Base-by-base conservation (phyloP, 1,140 invertebrate species). In the Nephotettix cincticeps region DNA sequence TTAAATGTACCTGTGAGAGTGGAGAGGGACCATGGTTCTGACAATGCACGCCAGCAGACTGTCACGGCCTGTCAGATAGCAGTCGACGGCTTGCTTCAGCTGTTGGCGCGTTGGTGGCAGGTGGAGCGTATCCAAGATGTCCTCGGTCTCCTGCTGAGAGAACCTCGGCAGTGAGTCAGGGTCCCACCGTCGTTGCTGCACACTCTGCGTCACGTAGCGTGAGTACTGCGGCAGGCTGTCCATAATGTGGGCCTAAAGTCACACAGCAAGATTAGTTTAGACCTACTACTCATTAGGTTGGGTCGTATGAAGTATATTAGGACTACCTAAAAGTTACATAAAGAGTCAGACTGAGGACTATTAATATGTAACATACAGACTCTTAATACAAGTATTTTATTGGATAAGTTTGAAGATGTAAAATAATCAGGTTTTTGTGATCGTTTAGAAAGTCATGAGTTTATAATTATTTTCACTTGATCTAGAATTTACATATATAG, bases 151-250 rank as follows among this genome's bases (percentile, higher is more conserved):
- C 27, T 61, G 56, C 9, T n/a, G 56, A 27, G 56, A 61, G 56
- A 61, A 61, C 21, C 56, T 21, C 2, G 56, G 56, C 56, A 61
- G 56, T 27, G 25, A 27, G 4, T 4, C 2, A 3, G 47, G 47
- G 14, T 51, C 47, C 47, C 14, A 51, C 23, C n/a, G 25, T 1
- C 56, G 56, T 23, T 61, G 14, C 13, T 23, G 56, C 56, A 61
- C 56, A 25, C 14, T 61, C 56, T 61, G 2, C 9, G 56, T 61
- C 25, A 61, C 56, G n/a, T 61, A 61, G 2, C 27, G 2, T 1
- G 56, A 61, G 56, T 61, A 61, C 56, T 61, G 56, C 2, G 56
- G 56, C 56, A 61, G 56, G 23, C 56, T 61, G 56, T 61, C 56
- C 21, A 61, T 9, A 25, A 61, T 61, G 4, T 61, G 56, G n/a